phyloP scores from a whole-genome alignment of 2,797 vertebrate genomes.

The Amniataba percoides region DNA sequence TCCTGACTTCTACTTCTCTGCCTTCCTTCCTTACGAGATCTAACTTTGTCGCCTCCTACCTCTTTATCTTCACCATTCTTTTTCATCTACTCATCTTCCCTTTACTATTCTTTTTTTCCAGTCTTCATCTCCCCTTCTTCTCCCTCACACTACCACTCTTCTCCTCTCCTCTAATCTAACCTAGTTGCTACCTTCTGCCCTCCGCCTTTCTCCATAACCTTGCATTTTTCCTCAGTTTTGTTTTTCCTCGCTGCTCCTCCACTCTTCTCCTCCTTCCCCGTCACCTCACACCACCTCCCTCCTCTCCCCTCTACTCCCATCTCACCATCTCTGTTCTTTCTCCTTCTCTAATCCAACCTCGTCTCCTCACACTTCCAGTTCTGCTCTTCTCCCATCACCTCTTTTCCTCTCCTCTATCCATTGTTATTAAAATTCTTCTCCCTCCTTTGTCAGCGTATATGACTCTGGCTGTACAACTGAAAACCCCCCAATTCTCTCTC shows the following conservation, averaged over 20 bases:
- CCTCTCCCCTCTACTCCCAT: neutral
- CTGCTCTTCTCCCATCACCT: neutral
- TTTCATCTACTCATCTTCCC: neutral
- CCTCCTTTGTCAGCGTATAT: constrained; percentile 36
- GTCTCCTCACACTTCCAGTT: constrained; percentile 1
- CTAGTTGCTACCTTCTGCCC: neutral
- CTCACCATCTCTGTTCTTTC: neutral
- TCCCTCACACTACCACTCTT: neutral
- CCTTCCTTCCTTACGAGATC: neutral
- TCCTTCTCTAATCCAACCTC: neutral
- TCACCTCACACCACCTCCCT: neutral
- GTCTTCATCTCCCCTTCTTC: neutral
- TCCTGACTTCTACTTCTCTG: neutral
- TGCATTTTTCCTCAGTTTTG: neutral
- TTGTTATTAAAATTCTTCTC: constrained; percentile 27
- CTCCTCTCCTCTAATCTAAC: neutral
- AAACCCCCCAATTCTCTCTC: neutral
- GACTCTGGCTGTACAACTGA: constrained; percentile 38
- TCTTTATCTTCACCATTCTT: neutral
- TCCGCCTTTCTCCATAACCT: neutral
- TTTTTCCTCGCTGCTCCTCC: neutral
- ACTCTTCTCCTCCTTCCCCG: neutral
- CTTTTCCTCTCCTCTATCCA: constrained; percentile 13
- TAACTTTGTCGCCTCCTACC: neutral
- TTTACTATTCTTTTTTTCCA: neutral